phyloP scores from a whole-genome alignment of 2,113 vertebrate genomes.

The Empidonax traillii region DNA sequence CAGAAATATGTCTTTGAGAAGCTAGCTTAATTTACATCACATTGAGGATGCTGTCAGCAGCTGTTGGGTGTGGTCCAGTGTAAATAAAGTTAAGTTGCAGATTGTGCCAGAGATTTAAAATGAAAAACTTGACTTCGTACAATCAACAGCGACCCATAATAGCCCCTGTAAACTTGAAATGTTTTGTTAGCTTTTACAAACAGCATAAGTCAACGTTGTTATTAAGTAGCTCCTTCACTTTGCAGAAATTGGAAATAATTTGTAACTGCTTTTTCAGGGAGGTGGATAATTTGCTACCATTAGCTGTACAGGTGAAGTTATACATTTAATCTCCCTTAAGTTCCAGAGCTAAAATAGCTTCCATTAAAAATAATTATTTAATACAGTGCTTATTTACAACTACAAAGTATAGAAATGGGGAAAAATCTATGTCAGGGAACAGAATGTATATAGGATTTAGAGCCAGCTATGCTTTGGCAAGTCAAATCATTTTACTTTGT shows the following conservation, averaged over 20 bases:
- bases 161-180: background rate
- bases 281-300: background rate
- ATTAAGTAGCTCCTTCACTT: background rate
- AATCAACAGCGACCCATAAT: background rate
- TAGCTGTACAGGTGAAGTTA: background rate
- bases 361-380: background rate
- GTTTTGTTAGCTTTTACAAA: background rate
- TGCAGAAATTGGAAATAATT: background rate
- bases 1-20: background rate
- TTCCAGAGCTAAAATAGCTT: background rate
- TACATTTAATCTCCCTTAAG: background rate
- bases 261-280: background rate
- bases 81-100: background rate
- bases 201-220: background rate
- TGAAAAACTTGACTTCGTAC: background rate
- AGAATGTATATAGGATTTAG: background rate
- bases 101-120: background rate
- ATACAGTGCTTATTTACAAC: background rate
- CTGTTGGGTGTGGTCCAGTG: background rate
- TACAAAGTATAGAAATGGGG: background rate
- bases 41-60: background rate
- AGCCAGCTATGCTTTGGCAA: background rate
- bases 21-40: background rate
- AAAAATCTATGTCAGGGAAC: background rate
- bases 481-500: background rate